Base-by-base conservation (phyloP, 1,140 invertebrate species). In the Atta texana region DNA sequence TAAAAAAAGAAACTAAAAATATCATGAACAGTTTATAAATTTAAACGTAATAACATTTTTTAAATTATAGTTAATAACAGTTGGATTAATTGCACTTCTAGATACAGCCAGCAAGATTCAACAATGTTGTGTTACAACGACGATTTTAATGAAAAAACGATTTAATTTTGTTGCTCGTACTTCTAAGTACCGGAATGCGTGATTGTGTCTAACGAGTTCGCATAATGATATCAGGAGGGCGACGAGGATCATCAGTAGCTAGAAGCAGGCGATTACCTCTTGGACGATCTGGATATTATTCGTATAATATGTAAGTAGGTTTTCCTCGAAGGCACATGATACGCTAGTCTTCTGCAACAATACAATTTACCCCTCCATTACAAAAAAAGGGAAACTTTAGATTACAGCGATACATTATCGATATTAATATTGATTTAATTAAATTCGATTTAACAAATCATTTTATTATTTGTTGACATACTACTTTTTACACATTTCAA, bases 381-480 rank as follows among this genome's bases (percentile, higher is more conserved):
- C 39, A 61, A 31, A 63, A 63, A 57, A 57, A 72, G 24, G n/a
- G 28, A 76, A 69, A 39, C 28, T 87, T 76, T 88, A 90, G 78
- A 69, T 74, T 51, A 77, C 61, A 66, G 69, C 85, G 82, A 88
- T 91, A 80, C 31, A 34, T 6, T 6, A 34, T 34, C 31, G 6
- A 34, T 75, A 51, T 81, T 85, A 69, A 86, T 49, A 59, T 51
- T 55, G 76, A 10, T 85, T 86, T 92, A 93, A 92, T 93, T 93
- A 93, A 91, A 87, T 77, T 85, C 85, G 85, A 84, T 69, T 66
- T 66, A 81, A 80, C 66, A 78, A 85, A 90, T 49, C 14, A 63
- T 44, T 39, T 44, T 5, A 44, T 16, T 28, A 44, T n/a, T 90
- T 85, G 88, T 63, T 91, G 85, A 91, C 89, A 91, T 87, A 89